Base-by-base conservation (phyloP, 2,113 vertebrate genomes). In the Mirza zaza region DNA sequence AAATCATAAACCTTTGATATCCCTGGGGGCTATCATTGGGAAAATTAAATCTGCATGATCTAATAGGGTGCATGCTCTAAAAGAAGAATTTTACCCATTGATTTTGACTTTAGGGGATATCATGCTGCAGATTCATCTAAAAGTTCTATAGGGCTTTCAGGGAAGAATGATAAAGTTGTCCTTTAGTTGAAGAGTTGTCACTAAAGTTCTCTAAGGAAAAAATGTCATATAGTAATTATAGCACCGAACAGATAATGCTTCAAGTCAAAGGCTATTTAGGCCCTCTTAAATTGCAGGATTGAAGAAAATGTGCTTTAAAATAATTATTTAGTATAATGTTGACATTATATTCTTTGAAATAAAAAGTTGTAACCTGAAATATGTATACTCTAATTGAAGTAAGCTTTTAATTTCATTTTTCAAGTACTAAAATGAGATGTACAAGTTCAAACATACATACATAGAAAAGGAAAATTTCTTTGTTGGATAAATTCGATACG, bases 41-140 rank as follows among this genome's bases (percentile, higher is more conserved):
- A 23, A 88, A 75, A 94, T 96, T 81, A 88, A 97, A 94, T 83
- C 39, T 98, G 97, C 96, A 97, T 98, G 96, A 70, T 85, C 96
- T 94, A 52, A 73, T 50, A 50, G 21, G n/a, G 17, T 97, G 97
- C 96, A 98, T 97, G 97, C 50, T 94, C 23, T 76, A 42, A 97
- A 75, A 88, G 77, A 81, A 87, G 39, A 94, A 42, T 90, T 45
- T 75, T 34, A 71, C 29, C 82, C 48, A 21, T 11, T 42, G 6
- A 61, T 88, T 82, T 87, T 96, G 6, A 85, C 42, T 48, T 14
- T 34, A 91, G 23, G 29, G 21, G n/a, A 48, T 32, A 90, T 48
- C 57, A 82, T 25, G 23, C 48, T 96, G 65, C 17, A 61, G 42
- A 73, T 27, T 87, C 34, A 77, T 39, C 81, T 94, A 81, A 52